These are phyloP conservation scores for Accipiter cooperii DNA, from an alignment of 2,113 vertebrate species.

Conservation along the genomic window DNA sequence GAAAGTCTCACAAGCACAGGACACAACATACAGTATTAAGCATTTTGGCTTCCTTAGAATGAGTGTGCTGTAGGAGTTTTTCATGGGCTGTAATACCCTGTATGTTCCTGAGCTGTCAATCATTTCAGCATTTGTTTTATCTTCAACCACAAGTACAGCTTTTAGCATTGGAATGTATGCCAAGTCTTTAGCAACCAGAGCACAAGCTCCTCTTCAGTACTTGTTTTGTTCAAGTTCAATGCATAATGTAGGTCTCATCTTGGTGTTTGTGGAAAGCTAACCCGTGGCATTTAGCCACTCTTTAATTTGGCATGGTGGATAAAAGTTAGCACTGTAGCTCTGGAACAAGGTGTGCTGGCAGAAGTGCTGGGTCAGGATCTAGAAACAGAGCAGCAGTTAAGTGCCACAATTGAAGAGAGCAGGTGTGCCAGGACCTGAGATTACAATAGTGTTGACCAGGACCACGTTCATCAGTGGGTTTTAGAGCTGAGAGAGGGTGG, in stretches of 20 bases:
- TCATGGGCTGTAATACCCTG: neutral
- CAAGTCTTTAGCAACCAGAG: neutral
- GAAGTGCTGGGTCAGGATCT: neutral
- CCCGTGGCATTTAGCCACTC: neutral
- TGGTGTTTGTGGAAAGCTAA: neutral
- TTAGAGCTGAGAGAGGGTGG: neutral
- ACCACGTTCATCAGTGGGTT: neutral
- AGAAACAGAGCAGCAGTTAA: neutral
- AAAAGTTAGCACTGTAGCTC: neutral
- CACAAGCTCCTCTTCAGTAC: neutral
- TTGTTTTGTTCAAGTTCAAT: neutral
- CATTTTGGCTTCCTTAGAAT: neutral
- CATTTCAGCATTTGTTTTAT: neutral
- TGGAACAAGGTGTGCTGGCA: neutral
- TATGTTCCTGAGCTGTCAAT: neutral
- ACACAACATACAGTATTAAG: neutral
- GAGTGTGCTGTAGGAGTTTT: neutral
- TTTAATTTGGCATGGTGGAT: neutral
- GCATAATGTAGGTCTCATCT: neutral
- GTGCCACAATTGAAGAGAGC: too few relatives aligned
- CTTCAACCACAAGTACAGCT: neutral
- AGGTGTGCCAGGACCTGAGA: neutral
- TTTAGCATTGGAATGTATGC: neutral
- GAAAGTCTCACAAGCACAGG: neutral
- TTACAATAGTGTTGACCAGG: neutral